Evolutionary conservation across 2,888 invertebrate genomes (phyloP).

Genomic region (Pogonocherus hispidulus): DNA sequence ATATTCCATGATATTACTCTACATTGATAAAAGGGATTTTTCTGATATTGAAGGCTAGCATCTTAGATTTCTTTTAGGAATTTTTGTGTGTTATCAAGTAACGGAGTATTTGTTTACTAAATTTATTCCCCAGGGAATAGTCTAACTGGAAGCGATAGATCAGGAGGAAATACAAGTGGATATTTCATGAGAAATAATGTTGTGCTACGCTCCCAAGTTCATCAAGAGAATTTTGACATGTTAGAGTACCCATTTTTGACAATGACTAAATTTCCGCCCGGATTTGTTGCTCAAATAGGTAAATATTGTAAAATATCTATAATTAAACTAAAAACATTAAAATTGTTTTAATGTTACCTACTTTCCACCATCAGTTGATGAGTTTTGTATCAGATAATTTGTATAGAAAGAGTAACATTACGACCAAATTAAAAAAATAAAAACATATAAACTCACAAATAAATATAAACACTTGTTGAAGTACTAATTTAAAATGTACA

Average conservation of each 20-base stretch:
- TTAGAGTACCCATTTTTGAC: conserved; percentile 97
- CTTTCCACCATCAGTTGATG: too few relatives aligned
- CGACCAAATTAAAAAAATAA: too few relatives aligned
- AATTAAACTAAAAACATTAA: too few relatives aligned
- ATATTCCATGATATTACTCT: neutral
- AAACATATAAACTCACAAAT: too few relatives aligned
- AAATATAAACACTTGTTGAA: too few relatives aligned
- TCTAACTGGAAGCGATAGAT: conserved; percentile 76
- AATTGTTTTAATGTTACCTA: too few relatives aligned
- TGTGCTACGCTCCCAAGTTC: conserved; percentile 76
- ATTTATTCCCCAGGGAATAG: conserved; percentile 77
- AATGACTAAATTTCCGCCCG: conserved; percentile 89
- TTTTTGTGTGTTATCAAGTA: conserved; percentile 13
- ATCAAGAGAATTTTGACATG: conserved; percentile 87
- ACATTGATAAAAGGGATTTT: neutral
- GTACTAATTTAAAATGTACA: too few relatives aligned
- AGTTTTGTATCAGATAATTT: too few relatives aligned
- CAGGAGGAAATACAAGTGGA: conserved; percentile 73
- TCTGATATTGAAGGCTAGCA: conserved; percentile 17
- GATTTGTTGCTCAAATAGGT: conserved; percentile 92
- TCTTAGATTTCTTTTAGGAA: conserved; percentile 23
- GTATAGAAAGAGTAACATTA: too few relatives aligned
- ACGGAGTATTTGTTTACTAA: conserved; percentile 3
- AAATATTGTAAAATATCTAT: too few relatives aligned
- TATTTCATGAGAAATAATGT: conserved; percentile 72